Conservation (phyloP, 1,140 invertebrate genomes). For the Capitella teleta region DNA sequence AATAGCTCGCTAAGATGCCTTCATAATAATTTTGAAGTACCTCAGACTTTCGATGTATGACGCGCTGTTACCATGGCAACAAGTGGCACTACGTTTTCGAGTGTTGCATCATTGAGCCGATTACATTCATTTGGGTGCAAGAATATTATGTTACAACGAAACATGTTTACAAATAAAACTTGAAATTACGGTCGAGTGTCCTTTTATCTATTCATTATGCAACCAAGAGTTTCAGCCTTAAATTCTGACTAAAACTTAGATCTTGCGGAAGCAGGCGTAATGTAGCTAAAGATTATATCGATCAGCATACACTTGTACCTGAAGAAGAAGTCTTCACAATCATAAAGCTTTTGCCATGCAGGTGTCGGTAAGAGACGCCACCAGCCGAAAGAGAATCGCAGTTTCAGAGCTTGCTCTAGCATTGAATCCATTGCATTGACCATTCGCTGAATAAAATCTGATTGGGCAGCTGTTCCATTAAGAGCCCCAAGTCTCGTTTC, state of each 20-base stretch:
- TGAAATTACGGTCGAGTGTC: neutral
- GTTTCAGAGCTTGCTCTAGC: slow-evolving; percentile 31
- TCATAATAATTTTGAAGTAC: too few species aligned
- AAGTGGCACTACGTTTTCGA: too few species aligned
- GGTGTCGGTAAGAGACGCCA: slow-evolving; percentile 28
- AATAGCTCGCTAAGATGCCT: too few species aligned
- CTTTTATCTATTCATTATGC: too few species aligned
- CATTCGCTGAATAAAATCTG: slow-evolving; percentile 25
- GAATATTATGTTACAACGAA: too few species aligned
- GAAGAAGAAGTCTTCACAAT: slow-evolving; percentile 32
- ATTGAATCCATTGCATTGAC: slow-evolving; percentile 29
- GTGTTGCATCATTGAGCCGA: too few species aligned
- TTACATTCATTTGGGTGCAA: too few species aligned
- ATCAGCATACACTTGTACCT: too few species aligned
- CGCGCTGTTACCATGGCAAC: too few species aligned
- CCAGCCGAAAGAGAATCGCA: slow-evolving; percentile 32
- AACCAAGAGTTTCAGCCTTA: too few species aligned
- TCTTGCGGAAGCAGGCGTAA: neutral
- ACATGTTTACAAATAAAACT: neutral
- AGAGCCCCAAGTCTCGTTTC: slow-evolving; percentile 29
- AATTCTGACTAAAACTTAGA: too few species aligned
- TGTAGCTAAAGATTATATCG: neutral
- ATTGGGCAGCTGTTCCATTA: slow-evolving; percentile 15
- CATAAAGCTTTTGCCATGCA: slow-evolving; percentile 28
- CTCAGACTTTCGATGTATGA: too few species aligned